Evolutionary conservation across 2,797 vertebrate genomes (phyloP), one percentile per base, ranked within the genome.

Genomic region (Myioborus melanocephalus): DNA sequence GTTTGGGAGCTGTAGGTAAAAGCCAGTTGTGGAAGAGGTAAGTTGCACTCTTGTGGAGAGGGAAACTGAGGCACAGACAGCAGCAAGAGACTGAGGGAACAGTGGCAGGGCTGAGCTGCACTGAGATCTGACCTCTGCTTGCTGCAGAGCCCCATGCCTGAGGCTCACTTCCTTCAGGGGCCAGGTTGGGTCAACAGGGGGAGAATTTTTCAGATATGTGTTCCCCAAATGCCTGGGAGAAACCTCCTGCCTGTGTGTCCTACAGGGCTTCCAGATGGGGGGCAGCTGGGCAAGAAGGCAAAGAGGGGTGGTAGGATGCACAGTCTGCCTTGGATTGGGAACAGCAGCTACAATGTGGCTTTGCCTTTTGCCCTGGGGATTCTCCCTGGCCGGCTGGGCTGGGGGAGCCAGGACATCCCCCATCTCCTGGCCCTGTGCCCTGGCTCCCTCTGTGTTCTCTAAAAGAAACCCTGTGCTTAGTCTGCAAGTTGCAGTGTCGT

Each of bases 141-240:
- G 4, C 21, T 44, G n/a, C 10, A 3, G 70, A 80, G 35, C 44
- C 1, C 2, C 3, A 0, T 1, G 16, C 76, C 53, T 1, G 0
- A 26, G 30, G 12, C 37, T 86, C 7, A 3, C 26, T 64, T 28
- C 69, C 63, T 53, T 64, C 0, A 0, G 37, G 44, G 66, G 17
- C 23, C 0, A 3, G 34, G 26, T 10, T 7, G 12, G 19, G 55
- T 57, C 79, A 32, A 0, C 34, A 35, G 32, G 9, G 52, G 28
- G 34, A 35, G 34, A 37, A 22, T 57, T 57, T 18, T 8, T 14
- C 52, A 78, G 46, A 56, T 61, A 1, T 0, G 0, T 7, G 53
- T 65, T 64, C 43, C 70, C 53, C 61, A 37, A 39, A 14, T 10
- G 12, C 12, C n/a, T 5, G 41, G 10, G 32, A n/a, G 19, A 52